Conservation (phyloP, 2,797 vertebrate species). For the Epinephelus coioides region DNA sequence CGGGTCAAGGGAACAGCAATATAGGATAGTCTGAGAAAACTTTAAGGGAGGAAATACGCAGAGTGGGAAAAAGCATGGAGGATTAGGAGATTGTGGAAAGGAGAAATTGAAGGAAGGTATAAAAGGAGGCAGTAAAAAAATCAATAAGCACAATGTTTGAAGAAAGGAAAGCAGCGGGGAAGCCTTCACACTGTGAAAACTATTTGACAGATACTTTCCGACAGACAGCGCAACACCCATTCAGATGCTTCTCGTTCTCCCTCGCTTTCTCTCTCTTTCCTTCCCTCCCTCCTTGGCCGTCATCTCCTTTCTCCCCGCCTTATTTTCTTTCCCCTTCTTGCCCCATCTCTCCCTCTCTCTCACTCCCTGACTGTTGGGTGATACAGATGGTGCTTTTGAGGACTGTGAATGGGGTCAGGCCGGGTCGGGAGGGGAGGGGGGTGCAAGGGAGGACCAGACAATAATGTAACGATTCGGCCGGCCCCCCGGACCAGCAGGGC, state of each 20-base stretch:
- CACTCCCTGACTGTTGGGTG: conserved; percentile 87
- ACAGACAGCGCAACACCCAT: conserved; percentile 76
- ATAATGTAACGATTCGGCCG: conserved; percentile 85
- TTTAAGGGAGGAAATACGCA: conserved; percentile 60
- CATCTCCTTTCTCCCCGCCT: conserved; percentile 76
- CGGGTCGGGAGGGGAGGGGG: conserved; percentile 80
- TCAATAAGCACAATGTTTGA: conserved; percentile 80
- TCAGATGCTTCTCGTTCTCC: conserved; percentile 74
- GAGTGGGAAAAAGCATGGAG: conserved; percentile 62
- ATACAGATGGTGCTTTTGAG: conserved; percentile 91
- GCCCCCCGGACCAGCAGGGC: conserved; percentile 81
- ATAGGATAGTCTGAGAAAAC: conserved; percentile 71
- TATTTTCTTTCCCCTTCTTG: conserved; percentile 76
- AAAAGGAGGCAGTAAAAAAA: conserved; percentile 72
- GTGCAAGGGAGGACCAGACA: conserved; percentile 84
- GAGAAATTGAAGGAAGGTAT: conserved; percentile 69
- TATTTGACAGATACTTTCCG: conserved; percentile 82
- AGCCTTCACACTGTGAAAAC: conserved; percentile 78
- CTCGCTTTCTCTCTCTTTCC: conserved; percentile 47
- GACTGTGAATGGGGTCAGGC: conserved; percentile 86
- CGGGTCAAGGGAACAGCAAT: conserved; percentile 75
- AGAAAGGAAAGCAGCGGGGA: conserved; percentile 75
- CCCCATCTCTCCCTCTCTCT: conserved; percentile 73
- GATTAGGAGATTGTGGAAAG: conserved; percentile 72
- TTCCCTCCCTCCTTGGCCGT: conserved; percentile 64